These are phyloP conservation scores for Oenanthe oenanthe DNA, from an alignment of 2,113 vertebrate genomes.

Conservation along the genomic window DNA sequence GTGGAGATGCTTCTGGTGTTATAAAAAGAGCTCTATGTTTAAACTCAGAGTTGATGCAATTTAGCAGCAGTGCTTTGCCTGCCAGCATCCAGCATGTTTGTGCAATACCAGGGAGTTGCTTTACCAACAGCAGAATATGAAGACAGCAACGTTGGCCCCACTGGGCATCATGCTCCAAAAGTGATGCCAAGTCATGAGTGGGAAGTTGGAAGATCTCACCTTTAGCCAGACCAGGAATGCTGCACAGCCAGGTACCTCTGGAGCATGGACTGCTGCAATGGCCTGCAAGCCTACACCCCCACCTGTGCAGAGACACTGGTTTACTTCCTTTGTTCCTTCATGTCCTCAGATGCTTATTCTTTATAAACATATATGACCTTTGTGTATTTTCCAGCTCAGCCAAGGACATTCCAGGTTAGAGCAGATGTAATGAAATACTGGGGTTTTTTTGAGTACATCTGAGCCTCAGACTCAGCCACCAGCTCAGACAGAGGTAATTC, in stretches of 20 bases:
- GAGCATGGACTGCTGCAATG: background rate
- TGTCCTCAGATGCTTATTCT: background rate
- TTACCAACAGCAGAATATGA: background rate
- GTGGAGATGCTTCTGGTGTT: background rate
- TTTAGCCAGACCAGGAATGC: background rate
- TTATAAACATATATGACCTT: background rate
- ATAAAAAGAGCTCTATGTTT: constrained; percentile 33
- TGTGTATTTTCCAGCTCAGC: background rate
- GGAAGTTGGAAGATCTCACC: background rate
- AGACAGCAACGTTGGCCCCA: rapidly evolving
- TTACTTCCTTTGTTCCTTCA: background rate
- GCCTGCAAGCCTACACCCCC: rapidly evolving
- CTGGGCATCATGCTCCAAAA: background rate
- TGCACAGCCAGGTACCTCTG: background rate
- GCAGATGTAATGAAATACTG: background rate
- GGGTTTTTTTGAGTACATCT: background rate
- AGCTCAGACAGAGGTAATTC: background rate
- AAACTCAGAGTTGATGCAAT: background rate
- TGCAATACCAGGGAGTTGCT: constrained; percentile 12
- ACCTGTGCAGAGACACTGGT: background rate
- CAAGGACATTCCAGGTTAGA: background rate
- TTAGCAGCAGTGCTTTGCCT: constrained; percentile 25
- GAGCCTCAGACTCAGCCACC: background rate
- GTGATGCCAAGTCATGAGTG: rapidly evolving
- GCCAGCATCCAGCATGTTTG: background rate